phyloP scores from a whole-genome alignment of 2,888 invertebrate genomes.

The Odontothrips loti region DNA sequence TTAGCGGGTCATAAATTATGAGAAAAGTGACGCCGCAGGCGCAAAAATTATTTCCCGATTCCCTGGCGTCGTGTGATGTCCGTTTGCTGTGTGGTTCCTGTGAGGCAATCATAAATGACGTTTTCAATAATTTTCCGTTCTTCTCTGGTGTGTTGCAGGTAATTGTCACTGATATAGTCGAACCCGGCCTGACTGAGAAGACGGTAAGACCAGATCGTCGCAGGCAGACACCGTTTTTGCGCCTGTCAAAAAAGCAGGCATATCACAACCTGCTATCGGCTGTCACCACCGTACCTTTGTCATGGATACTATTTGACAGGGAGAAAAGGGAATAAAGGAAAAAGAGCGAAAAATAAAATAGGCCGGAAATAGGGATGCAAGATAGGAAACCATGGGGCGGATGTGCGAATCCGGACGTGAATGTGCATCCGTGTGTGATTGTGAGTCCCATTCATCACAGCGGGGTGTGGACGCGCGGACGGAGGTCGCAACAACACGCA shows the following conservation, averaged over 20 bases:
- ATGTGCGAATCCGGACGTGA: neutral
- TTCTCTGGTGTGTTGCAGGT: neutral
- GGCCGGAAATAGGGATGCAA: too few relatives aligned
- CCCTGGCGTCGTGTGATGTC: neutral
- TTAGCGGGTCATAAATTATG: constrained; percentile 5
- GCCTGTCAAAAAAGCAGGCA: neutral
- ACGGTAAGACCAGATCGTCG: neutral
- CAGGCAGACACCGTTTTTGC: neutral
- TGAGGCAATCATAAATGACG: neutral
- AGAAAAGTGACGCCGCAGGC: neutral
- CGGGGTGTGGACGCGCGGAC: neutral
- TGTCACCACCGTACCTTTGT: too few relatives aligned
- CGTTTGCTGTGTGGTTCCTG: neutral
- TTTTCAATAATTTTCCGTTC: neutral
- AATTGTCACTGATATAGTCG: neutral
- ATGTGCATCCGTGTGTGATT: constrained; percentile 2
- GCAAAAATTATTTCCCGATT: neutral
- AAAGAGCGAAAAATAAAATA: neutral
- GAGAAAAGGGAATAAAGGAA: neutral
- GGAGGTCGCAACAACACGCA: too few relatives aligned
- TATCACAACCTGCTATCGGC: too few relatives aligned
- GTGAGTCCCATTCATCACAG: neutral
- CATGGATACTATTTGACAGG: neutral
- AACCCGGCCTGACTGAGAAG: neutral
- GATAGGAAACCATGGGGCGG: neutral